Evolutionary conservation across 2,113 vertebrate genomes (phyloP).

Genomic region (Sylvia atricapilla): DNA sequence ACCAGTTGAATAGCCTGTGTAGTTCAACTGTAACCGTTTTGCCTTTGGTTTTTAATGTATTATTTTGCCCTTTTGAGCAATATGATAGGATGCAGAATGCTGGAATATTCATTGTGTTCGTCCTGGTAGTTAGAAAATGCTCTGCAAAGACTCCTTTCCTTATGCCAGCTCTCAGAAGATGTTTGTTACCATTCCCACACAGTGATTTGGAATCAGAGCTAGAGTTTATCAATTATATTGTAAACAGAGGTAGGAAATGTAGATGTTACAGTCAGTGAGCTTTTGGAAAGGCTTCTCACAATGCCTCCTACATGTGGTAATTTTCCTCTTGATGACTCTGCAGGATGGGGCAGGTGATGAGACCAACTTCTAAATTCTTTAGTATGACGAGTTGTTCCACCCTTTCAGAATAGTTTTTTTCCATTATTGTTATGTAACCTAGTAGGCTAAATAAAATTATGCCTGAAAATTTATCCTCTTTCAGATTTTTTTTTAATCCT

Average conservation of each 20-base stretch:
- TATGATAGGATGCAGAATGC: background rate
- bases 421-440: background rate
- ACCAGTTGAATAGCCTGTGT: background rate
- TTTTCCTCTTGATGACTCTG: background rate
- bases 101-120: background rate
- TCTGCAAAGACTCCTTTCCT: background rate
- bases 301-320: accelerated
- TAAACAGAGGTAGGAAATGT: background rate
- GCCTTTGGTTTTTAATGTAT: background rate
- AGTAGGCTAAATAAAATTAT: background rate
- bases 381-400: background rate
- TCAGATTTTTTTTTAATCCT: conserved; percentile 1
- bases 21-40: background rate
- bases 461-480: background rate
- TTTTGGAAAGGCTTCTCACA: background rate
- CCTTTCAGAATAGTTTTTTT: background rate
- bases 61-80: background rate
- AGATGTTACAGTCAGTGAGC: background rate
- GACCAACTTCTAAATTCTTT: background rate
- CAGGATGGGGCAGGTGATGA: background rate
- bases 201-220: background rate
- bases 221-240: background rate
- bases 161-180: background rate
- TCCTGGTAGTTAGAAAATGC: background rate
- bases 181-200: background rate